Base-by-base conservation (phyloP, 2,888 invertebrate genomes). In the Terebella lapidaria region DNA sequence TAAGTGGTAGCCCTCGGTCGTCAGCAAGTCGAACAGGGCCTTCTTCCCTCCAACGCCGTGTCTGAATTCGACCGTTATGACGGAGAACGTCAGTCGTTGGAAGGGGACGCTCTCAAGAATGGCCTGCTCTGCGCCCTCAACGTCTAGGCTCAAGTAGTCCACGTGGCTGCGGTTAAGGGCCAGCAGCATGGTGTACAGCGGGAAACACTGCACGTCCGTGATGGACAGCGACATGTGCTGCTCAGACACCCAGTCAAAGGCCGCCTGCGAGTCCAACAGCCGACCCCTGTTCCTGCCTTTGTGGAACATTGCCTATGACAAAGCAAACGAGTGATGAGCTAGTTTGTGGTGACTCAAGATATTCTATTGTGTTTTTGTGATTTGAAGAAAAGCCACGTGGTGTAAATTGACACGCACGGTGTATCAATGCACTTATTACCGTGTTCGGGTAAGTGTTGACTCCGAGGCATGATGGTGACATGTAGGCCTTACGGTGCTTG, bases 401-500 rank as follows among this genome's bases (percentile, higher is more conserved):
- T 35, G n/a, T 35, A 15, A 10, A 10, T 15, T 35, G 10, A n/a
- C n/a, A 15, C 10, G 42, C 10, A 15, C 42, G n/a, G n/a, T 35
- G 10, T n/a, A 35, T 35, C n/a, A n/a, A 15, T 35, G n/a, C n/a
- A 10, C 10, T 15, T 15, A 10, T 35, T 26, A 53, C 53, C 10
- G 5, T 10, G 5, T n/a, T 5, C 4, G 55, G 30, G 24, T 55
- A 35, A 10, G 55, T 15, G 3, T 28, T 10, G 24, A 35, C 55
- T 4, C 30, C 55, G 15, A 55, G 55, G 22, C 55, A 55, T 10
- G 55, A n/a, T 22, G 55, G 55, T 10, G 30, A 35, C 20, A 55
- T 55, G 5, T 35, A 55, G 30, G 55, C 55, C 55, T 35, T 28
- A 4, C 55, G 29, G 55, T 55, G 56, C 26, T 56, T 56, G 18